A percentile compares a stretch with the other conserved stretches of the same genome.
These are phyloP conservation scores for Papilio xuthus DNA, from an alignment of 1,140 invertebrate species.

Conservation along the genomic window DNA sequence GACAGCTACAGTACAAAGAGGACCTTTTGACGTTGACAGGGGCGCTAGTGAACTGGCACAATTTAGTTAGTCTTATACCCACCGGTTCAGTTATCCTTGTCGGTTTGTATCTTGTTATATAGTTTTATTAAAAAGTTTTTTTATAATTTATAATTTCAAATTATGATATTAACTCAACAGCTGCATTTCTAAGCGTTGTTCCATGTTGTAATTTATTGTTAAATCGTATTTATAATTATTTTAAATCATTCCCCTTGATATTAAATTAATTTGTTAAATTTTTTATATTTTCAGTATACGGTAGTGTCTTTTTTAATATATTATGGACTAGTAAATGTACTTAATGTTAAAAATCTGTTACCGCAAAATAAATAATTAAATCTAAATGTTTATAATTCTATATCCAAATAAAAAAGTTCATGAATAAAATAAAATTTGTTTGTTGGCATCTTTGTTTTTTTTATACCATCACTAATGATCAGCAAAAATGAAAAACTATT, in stretches of 20 bases:
- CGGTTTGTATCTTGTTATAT: too few species aligned
- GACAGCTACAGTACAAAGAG: too few species aligned
- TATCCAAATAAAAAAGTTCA: conserved; percentile 12
- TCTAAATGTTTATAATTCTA: not conserved
- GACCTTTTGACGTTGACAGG: too few species aligned
- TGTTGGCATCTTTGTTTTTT: conserved; percentile 35
- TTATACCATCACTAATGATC: not conserved
- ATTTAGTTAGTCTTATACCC: too few species aligned
- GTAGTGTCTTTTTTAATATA: not conserved
- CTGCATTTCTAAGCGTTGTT: not conserved
- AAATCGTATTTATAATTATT: not conserved
- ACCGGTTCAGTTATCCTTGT: too few species aligned
- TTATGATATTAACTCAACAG: too few species aligned
- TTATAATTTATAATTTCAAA: too few species aligned
- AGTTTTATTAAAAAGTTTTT: too few species aligned
- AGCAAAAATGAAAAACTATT: too few species aligned
- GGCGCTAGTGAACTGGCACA: too few species aligned
- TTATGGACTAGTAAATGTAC: not conserved
- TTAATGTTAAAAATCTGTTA: not conserved
- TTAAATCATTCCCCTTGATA: conserved; percentile 12
- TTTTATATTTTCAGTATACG: not conserved
- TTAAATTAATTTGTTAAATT: not conserved
- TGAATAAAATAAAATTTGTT: conserved; percentile 40
- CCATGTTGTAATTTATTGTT: not conserved
- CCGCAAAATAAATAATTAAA: not conserved